Evolutionary conservation across 2,888 invertebrate species (phyloP), one percentile per base, ranked within the genome.

Genomic region (Drosophila phalerata): DNA sequence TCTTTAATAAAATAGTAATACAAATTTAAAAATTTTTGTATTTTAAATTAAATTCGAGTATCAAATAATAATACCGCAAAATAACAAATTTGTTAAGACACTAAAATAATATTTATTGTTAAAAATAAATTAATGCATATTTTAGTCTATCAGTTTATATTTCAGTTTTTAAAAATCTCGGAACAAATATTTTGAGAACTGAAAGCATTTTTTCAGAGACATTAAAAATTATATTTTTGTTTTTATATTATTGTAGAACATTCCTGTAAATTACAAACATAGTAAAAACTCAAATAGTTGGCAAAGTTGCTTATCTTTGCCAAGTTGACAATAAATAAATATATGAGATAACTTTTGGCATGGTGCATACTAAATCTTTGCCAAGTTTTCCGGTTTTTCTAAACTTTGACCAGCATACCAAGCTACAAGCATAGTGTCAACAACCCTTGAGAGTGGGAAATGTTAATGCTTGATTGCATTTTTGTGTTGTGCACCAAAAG

Each of bases 391-490:
- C 51, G 43, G 28, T 38, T 42, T 30, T 42, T 15, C 17, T n/a
- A 34, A 15, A 69, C 62, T 70, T 70, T 70, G 45, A 32, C n/a
- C 51, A 47, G 30, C 52, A 15, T 15, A n/a, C 11, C 11, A 22
- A 6, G 8, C 15, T n/a, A n/a, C n/a, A n/a, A n/a, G n/a, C 8
- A 8, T 32, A 15, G 43, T 19, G 49, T 51, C 25, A 49, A 40
- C 49, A 49, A 51, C 69, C 73, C 75, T 32, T 37, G 49, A 13
- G n/a, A n/a, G 47, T 11, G 38, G n/a, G 42, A 19, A 49, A 57
- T 19, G 62, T 73, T 69, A 74, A 77, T 79, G 88, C 70, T 74
- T 85, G 82, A 81, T 85, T 87, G 88, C 86, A 73, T 65, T 85
- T 80, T 55, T 25, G 52, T 79, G 73, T 49, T 80, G 81, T 66